phyloP scores from a whole-genome alignment of 2,888 invertebrate genomes.

The Chaetoderma sp. region DNA sequence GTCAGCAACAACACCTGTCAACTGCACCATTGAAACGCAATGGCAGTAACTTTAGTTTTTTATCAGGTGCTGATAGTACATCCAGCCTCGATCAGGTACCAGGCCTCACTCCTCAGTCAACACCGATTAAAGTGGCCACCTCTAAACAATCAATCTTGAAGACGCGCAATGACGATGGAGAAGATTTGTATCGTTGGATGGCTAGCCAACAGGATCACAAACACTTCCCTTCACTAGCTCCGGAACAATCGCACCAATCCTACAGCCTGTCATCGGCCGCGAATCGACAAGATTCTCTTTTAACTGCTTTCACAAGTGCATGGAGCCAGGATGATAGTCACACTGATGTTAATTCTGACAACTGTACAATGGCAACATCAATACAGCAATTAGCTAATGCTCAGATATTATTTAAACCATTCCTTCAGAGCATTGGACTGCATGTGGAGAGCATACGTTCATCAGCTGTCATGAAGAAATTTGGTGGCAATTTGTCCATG shows the following conservation, averaged over 20 bases:
- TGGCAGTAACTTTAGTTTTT: constrained; percentile 65
- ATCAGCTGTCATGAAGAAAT: constrained; percentile 79
- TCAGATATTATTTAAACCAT: constrained; percentile 81
- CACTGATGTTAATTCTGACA: constrained; percentile 50
- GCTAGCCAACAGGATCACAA: constrained; percentile 83
- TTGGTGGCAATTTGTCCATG: constrained; percentile 80
- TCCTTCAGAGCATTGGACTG: constrained; percentile 88
- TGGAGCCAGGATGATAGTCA: constrained; percentile 64
- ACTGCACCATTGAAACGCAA: constrained; percentile 41
- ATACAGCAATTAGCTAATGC: constrained; percentile 82
- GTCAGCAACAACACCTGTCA: neutral
- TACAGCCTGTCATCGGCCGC: too few species aligned
- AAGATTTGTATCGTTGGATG: constrained; percentile 94
- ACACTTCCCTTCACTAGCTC: neutral
- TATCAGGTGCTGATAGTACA: constrained; percentile 58
- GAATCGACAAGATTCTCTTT: constrained; percentile 56
- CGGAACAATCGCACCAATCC: neutral
- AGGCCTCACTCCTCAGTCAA: constrained; percentile 48
- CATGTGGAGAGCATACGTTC: constrained; percentile 77
- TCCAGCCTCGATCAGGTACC: constrained; percentile 47
- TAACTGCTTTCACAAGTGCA: constrained; percentile 61
- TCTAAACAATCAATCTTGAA: constrained; percentile 38
- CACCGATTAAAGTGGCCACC: constrained; percentile 37
- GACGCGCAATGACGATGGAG: constrained; percentile 71
- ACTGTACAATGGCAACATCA: constrained; percentile 60